Evolutionary conservation across 1,140 invertebrate genomes (phyloP).

Genomic region (Drosophila takahashii): DNA sequence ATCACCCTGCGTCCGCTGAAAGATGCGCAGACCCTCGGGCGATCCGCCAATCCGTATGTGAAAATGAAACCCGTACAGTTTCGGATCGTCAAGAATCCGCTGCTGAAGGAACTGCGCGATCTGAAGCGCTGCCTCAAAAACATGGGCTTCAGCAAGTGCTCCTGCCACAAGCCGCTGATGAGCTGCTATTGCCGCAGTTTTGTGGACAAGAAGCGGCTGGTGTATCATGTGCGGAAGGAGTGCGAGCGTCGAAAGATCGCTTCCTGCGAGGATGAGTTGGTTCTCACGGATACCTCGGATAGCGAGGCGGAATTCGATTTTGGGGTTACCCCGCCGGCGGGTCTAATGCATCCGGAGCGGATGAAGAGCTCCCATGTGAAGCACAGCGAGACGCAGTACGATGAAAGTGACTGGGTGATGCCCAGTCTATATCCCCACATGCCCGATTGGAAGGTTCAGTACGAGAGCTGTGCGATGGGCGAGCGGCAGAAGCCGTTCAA

Average conservation of each 20-base stretch:
- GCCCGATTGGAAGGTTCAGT: constrained; percentile 57
- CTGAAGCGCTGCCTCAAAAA: constrained; percentile 71
- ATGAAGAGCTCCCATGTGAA: constrained; percentile 48
- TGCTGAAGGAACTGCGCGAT: constrained; percentile 52
- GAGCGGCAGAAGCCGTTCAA: constrained; percentile 44
- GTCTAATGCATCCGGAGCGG: constrained; percentile 67
- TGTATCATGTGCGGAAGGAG: constrained; percentile 53
- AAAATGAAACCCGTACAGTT: constrained; percentile 80
- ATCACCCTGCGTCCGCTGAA: constrained; percentile 78
- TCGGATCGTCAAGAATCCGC: constrained; percentile 66
- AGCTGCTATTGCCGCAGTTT: constrained; percentile 73
- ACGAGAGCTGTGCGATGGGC: constrained; percentile 54
- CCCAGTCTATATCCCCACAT: constrained; percentile 55
- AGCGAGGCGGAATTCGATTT: constrained; percentile 79
- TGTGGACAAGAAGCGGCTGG: constrained; percentile 72
- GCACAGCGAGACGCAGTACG: constrained; percentile 69
- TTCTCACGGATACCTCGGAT: constrained; percentile 73
- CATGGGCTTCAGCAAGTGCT: constrained; percentile 77
- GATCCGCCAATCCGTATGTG: constrained; percentile 70
- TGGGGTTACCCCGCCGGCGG: constrained; percentile 79
- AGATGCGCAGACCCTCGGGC: constrained; percentile 35
- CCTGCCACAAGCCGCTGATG: constrained; percentile 68
- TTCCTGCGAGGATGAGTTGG: constrained; percentile 43
- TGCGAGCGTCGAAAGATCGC: constrained; percentile 48
- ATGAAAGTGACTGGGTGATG: constrained; percentile 69